Conservation (phyloP, 2,113 vertebrate species). For the Perognathus longimembris region DNA sequence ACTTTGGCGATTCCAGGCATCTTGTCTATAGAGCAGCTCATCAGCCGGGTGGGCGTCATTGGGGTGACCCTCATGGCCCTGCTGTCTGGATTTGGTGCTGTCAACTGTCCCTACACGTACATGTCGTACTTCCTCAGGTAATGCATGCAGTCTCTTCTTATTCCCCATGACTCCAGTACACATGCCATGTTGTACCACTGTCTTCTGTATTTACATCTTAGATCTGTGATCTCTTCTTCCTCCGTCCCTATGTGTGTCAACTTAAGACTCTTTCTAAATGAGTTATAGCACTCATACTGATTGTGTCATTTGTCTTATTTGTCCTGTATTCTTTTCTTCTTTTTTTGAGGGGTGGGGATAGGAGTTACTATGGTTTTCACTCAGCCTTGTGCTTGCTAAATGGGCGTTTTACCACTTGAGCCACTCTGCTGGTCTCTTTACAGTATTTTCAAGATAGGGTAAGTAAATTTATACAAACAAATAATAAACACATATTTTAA, state of each 20-base stretch:
- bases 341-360: too few relatives aligned
- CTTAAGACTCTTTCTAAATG: not conserved
- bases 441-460: too few relatives aligned
- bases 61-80: slow-evolving; percentile 99
- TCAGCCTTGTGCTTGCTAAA: too few relatives aligned
- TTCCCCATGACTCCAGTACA: not conserved
- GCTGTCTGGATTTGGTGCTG: slow-evolving; percentile 98
- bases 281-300: not conserved
- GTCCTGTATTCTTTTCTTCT: not conserved
- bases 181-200: not conserved
- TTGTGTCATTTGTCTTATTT: not conserved
- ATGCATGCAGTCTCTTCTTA: slow-evolving; percentile 29
- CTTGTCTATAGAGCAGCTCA: slow-evolving; percentile 98
- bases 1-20: slow-evolving; percentile 89
- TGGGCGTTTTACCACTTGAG: not conserved
- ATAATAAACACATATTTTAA: not conserved
- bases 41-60: slow-evolving; percentile 98
- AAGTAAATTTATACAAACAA: too few relatives aligned
- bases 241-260: not conserved
- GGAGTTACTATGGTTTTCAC: too few relatives aligned
- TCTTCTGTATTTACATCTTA: not conserved
- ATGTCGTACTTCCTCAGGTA: slow-evolving; percentile 99
- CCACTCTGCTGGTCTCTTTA: not conserved
- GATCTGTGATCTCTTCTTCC: not conserved
- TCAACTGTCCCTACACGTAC: slow-evolving; percentile 99